Evolutionary conservation across 2,888 invertebrate species (phyloP).

Genomic region (Marronus borbonicus): DNA sequence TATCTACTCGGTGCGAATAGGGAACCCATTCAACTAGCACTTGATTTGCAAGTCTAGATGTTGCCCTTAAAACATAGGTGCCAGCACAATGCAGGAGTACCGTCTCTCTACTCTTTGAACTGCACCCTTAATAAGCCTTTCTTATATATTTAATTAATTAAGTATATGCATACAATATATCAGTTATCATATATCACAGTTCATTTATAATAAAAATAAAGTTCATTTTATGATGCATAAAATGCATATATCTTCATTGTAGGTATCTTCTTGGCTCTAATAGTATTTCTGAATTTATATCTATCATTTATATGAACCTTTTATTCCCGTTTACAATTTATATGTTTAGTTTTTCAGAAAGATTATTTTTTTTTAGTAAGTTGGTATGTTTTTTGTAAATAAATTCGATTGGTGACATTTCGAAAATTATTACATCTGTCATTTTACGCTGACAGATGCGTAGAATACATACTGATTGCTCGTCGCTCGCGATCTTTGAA

Average conservation of each 20-base stretch:
- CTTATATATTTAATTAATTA: slow-evolving; percentile 1
- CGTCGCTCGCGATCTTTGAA: too few species aligned
- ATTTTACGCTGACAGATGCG: background rate
- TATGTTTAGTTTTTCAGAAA: slow-evolving; percentile 1
- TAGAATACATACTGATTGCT: background rate
- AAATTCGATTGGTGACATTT: slow-evolving; percentile 39
- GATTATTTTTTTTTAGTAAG: background rate
- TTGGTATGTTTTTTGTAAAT: slow-evolving; percentile 3
- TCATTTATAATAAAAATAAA: slow-evolving; percentile 41
- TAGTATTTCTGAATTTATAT: slow-evolving; percentile 15
- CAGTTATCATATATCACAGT: slow-evolving; percentile 4
- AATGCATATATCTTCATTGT: slow-evolving; percentile 10
- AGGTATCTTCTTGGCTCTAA: background rate
- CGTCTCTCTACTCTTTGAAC: too few species aligned
- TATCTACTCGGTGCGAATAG: too few species aligned
- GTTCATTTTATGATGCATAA: slow-evolving; percentile 16
- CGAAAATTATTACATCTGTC: background rate
- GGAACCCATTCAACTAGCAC: background rate
- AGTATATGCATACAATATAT: background rate
- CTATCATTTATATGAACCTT: slow-evolving; percentile 20
- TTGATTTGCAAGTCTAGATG: background rate
- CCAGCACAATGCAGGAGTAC: too few species aligned
- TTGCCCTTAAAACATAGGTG: background rate
- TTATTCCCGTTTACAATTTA: slow-evolving; percentile 39
- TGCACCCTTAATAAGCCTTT: background rate